Conservation (phyloP, 2,797 vertebrate genomes). For the Babyrousa celebensis region DNA sequence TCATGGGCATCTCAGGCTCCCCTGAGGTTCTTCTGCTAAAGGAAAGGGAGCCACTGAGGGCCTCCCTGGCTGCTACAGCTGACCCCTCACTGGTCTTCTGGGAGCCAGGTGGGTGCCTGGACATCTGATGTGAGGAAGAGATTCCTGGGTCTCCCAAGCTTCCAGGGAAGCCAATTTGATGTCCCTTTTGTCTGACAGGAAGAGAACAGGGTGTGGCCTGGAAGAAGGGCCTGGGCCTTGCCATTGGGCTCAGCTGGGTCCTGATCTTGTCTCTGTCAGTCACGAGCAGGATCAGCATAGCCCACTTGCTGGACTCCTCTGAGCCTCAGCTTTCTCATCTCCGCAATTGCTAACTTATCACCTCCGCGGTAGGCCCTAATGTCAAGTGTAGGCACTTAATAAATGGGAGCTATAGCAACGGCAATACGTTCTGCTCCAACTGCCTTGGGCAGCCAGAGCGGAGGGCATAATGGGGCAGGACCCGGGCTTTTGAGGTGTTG, state of each 20-base stretch:
- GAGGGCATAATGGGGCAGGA: not conserved
- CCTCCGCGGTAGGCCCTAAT: not conserved
- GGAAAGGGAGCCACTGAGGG: slow-evolving; percentile 70
- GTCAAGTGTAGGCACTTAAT: not conserved
- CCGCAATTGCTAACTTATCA: too few species aligned
- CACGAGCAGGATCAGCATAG: not conserved
- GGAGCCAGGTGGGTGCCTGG: not conserved
- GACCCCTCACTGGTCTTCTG: slow-evolving; percentile 60
- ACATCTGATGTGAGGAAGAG: not conserved
- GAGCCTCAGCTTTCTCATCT: not conserved
- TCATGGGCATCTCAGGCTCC: rapidly evolving
- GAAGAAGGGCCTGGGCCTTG: not conserved
- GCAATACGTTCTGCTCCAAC: not conserved
- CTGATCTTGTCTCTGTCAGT: not conserved
- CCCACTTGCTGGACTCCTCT: not conserved
- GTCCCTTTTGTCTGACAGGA: not conserved
- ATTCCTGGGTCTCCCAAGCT: not conserved
- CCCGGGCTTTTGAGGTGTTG: not conserved
- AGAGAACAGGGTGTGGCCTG: not conserved
- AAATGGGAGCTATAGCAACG: too few species aligned
- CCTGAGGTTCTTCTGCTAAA: not conserved
- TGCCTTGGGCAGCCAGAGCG: too few species aligned
- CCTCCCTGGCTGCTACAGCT: slow-evolving; percentile 73
- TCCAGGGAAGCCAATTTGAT: not conserved
- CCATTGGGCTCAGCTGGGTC: not conserved